These are phyloP conservation scores for Tribolium madens DNA, from an alignment of 1,140 invertebrate species.

Conservation along the genomic window DNA sequence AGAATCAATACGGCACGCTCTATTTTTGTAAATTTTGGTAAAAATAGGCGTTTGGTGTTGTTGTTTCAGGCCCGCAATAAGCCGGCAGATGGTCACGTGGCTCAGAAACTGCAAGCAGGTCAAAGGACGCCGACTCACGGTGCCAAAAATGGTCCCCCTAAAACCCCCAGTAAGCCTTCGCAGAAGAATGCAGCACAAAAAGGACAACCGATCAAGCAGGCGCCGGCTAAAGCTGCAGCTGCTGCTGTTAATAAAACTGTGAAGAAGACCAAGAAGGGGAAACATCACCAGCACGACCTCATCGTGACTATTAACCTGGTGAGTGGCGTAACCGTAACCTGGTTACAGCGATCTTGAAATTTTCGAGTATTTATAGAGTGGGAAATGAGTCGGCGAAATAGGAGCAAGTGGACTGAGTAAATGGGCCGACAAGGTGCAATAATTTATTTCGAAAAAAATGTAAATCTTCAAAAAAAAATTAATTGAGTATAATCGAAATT, in stretches of 20 bases:
- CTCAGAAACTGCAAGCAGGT: constrained; percentile 75
- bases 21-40: background rate
- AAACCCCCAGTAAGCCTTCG: constrained; percentile 71
- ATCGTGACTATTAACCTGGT: constrained; percentile 87
- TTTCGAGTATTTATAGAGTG: background rate
- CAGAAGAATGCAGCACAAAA: constrained; percentile 69
- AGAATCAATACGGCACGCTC: too few species aligned
- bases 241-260: constrained; percentile 75
- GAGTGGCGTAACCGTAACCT: constrained; percentile 63
- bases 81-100: constrained; percentile 81
- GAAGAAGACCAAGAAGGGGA: constrained; percentile 82
- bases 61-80: constrained; percentile 80
- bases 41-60: constrained; percentile 6
- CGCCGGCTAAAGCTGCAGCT: constrained; percentile 70
- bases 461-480: too few species aligned
- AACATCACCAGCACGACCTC: constrained; percentile 84
- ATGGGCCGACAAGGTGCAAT: too few species aligned
- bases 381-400: constrained; percentile 12
- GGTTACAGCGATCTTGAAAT: constrained; percentile 12
- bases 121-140: constrained; percentile 71
- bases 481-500: too few species aligned
- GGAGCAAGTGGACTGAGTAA: background rate
- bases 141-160: constrained; percentile 70
- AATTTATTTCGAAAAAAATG: too few species aligned
- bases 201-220: constrained; percentile 68